Evolutionary conservation across 2,113 vertebrate species (phyloP).

Genomic region (human): GRCh38 chr2:40078501-40079000

Average conservation of each 20-base stretch:
- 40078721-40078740: not conserved
- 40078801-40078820: not conserved
- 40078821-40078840: not conserved
- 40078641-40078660: not conserved
- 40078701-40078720: not conserved
- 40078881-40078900: not conserved
- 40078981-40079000: not conserved
- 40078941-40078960: not conserved
- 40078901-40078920: not conserved
- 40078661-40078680: not conserved
- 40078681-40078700: not conserved
- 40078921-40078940: not conserved
- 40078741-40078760: not conserved
- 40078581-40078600: not conserved
- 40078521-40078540: not conserved
- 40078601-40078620: not conserved
- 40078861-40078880: not conserved
- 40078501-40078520: not conserved
- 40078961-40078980: not conserved
- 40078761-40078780: not conserved
- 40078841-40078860: not conserved
- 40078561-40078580: not conserved
- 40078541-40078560: constrained; percentile 4
- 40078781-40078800: not conserved
- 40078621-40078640: not conserved